These are phyloP conservation scores for Eubasilissa splendida DNA, from an alignment of 2,888 invertebrate species.

Conservation along the genomic window DNA sequence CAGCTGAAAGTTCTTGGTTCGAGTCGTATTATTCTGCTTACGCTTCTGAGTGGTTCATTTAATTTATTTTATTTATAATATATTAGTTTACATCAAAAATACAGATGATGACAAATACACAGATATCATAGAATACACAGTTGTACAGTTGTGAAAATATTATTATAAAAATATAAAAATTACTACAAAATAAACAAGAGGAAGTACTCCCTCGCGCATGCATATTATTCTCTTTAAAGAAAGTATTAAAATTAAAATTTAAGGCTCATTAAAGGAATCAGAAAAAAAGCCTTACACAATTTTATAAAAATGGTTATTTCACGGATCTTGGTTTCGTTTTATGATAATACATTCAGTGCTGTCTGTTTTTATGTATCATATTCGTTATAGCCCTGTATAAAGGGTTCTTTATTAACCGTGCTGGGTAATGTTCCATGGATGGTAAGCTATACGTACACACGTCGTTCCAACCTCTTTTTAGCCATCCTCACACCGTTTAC, in stretches of 20 bases:
- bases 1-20: too few relatives aligned
- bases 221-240: background rate
- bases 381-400: conserved; percentile 35
- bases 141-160: too few relatives aligned
- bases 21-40: too few relatives aligned
- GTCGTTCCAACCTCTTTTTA: background rate
- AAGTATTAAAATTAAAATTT: background rate
- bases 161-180: too few relatives aligned
- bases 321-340: conserved; percentile 20
- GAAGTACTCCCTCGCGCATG: too few relatives aligned
- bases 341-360: conserved; percentile 7
- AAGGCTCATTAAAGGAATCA: conserved; percentile 2
- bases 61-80: too few relatives aligned
- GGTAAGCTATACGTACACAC: conserved; percentile 14
- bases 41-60: too few relatives aligned
- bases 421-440: conserved; percentile 31
- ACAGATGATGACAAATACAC: too few relatives aligned
- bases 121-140: too few relatives aligned
- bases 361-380: conserved; percentile 22
- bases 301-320: conserved; percentile 34
- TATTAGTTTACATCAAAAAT: too few relatives aligned
- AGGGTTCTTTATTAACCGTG: conserved; percentile 33
- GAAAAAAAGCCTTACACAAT: background rate
- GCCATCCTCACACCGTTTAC: background rate
- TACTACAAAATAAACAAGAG: too few relatives aligned